These are phyloP conservation scores for Drosophila conformis DNA, from an alignment of 2,888 invertebrate species.

Conservation along the genomic window DNA sequence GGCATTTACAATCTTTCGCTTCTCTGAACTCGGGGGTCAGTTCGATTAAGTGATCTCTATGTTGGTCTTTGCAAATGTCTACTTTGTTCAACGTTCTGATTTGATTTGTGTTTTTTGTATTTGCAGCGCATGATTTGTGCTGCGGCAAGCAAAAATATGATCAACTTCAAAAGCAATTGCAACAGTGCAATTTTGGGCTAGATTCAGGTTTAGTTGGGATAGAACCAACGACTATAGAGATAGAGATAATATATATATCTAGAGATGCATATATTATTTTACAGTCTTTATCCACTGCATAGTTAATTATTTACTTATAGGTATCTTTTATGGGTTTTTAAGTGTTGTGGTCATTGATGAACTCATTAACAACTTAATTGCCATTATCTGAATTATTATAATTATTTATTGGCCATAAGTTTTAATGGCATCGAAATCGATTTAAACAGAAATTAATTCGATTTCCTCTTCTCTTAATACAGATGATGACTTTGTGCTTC, in stretches of 20 bases:
- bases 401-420: background rate
- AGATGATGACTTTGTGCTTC: background rate
- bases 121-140: constrained; percentile 54
- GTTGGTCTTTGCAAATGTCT: constrained; percentile 31
- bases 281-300: background rate
- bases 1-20: constrained; percentile 36
- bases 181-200: background rate
- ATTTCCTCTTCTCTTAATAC: background rate
- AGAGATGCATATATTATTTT: too few species aligned
- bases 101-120: constrained; percentile 23
- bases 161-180: constrained; percentile 24
- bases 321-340: background rate
- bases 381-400: background rate
- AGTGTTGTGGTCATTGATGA: background rate
- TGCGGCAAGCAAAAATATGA: constrained; percentile 49
- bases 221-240: background rate
- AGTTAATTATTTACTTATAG: background rate
- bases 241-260: background rate
- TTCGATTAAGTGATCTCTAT: constrained; percentile 57
- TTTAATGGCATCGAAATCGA: background rate
- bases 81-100: constrained; percentile 40
- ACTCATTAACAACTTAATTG: background rate
- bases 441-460: background rate
- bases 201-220: background rate
- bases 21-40: constrained; percentile 38